Evolutionary conservation across 2,113 vertebrate species (phyloP).

Genomic region (Python bivittatus): DNA sequence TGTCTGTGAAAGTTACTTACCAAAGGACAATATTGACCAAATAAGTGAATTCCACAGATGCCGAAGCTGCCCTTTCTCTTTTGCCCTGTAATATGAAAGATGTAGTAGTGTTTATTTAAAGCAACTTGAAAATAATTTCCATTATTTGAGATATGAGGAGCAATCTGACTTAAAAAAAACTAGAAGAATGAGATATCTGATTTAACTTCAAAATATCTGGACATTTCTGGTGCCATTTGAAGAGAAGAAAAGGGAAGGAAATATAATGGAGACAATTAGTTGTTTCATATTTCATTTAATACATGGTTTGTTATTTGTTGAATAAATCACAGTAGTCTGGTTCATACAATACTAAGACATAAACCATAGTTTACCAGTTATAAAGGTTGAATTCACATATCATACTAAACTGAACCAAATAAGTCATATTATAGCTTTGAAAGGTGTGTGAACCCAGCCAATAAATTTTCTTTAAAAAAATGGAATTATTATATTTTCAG

Average conservation of each 20-base stretch:
- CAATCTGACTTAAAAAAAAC: constrained; percentile 47
- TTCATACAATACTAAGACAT: not conserved
- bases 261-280: not conserved
- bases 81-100: not conserved
- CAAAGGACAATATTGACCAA: constrained; percentile 62
- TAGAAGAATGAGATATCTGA: constrained; percentile 39
- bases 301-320: not conserved
- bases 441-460: not conserved
- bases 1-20: constrained; percentile 74
- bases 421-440: not conserved
- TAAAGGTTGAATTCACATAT: not conserved
- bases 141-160: constrained; percentile 51
- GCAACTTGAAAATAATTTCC: constrained; percentile 66
- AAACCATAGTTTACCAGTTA: not conserved
- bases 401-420: not conserved
- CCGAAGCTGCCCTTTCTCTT: constrained; percentile 26
- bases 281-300: not conserved
- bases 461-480: not conserved
- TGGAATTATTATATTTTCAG: not conserved
- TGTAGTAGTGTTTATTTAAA: constrained; percentile 60
- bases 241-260: not conserved
- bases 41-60: constrained; percentile 57
- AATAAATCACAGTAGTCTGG: not conserved
- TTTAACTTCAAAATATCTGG: not conserved
- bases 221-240: constrained; percentile 12